Evolutionary conservation across 2,797 vertebrate species (phyloP), one percentile per base, ranked within the genome.

Genomic region (Hypotaenidia philippensis): DNA sequence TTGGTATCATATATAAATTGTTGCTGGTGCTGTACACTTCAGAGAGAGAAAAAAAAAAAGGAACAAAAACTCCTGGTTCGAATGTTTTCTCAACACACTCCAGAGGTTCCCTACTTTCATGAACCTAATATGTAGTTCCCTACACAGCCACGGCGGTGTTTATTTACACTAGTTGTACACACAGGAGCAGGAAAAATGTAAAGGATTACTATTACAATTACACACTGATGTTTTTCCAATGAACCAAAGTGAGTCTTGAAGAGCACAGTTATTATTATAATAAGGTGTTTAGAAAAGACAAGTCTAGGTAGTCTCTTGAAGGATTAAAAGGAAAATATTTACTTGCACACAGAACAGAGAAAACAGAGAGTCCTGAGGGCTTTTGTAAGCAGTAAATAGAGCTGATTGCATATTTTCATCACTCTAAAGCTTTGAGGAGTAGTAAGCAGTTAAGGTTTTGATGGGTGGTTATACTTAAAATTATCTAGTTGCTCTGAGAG

Each of bases 321-420:
- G 16, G 25, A 64, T 55, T 79, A 44, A 81, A 90, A 75, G 40
- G 16, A 45, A 94, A 84, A 78, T 47, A 19, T 87, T 89, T 87
- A 32, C 59, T 89, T 80, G 55, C 19, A 56, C 31, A 36, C 6
- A 9, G 26, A 93, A 82, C 17, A 83, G 21, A 94, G 41, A 87
- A 94, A 93, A 52, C 14, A 75, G 29, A 92, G 16, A 72, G 40
- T 59, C 49, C 49, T 17, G 49, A 81, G 36, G 32, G 61, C n/a
- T 91, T 95, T 55, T 65, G 22, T 50, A 81, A 87, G 44, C 13
- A 83, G 38, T 61, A 83, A 86, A 89, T 82, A 74, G 91, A 93
- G 78, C 20, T 32, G 57, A 52, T n/a, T n/a, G 27, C n/a, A 11
- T 53, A 65, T 86, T 94, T 94, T 89, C 49, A 64, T 68, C 44